Evolutionary conservation across 2,113 vertebrate species (phyloP).

Genomic region (Myrmophylax atrothorax): DNA sequence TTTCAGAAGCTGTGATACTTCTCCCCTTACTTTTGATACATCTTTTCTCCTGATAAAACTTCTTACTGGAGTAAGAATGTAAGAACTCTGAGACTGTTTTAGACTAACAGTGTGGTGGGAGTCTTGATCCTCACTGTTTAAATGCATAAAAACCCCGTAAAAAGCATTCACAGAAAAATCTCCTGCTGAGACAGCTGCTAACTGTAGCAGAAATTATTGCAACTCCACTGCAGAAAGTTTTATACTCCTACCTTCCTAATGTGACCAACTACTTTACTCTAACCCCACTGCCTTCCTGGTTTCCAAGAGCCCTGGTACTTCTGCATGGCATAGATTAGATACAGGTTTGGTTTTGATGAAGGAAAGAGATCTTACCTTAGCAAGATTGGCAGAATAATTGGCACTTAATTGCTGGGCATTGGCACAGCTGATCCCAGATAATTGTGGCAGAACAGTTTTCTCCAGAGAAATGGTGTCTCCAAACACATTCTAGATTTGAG

Average conservation of each 20-base stretch:
- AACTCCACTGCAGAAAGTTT: background rate
- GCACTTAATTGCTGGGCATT: background rate
- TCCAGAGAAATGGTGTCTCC: background rate
- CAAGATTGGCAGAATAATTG: background rate
- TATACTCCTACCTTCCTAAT: background rate
- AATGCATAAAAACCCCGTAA: background rate
- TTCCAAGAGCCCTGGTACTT: background rate
- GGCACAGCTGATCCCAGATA: background rate
- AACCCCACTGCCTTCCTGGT: background rate
- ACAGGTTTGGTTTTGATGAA: background rate
- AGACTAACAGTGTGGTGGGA: background rate
- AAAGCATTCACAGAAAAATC: background rate
- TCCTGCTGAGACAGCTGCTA: background rate
- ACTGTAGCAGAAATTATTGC: background rate
- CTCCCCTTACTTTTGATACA: background rate
- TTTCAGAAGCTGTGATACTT: background rate
- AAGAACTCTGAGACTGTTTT: background rate
- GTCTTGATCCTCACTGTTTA: background rate
- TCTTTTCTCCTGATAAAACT: background rate
- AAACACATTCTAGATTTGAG: background rate
- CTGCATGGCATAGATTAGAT: no score
- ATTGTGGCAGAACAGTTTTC: background rate
- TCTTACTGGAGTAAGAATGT: background rate
- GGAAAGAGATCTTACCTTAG: background rate
- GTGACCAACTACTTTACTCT: background rate